These are phyloP conservation scores for Trachelus stipa DNA, from an alignment of 2,888 invertebrate species.

Conservation along the genomic window DNA sequence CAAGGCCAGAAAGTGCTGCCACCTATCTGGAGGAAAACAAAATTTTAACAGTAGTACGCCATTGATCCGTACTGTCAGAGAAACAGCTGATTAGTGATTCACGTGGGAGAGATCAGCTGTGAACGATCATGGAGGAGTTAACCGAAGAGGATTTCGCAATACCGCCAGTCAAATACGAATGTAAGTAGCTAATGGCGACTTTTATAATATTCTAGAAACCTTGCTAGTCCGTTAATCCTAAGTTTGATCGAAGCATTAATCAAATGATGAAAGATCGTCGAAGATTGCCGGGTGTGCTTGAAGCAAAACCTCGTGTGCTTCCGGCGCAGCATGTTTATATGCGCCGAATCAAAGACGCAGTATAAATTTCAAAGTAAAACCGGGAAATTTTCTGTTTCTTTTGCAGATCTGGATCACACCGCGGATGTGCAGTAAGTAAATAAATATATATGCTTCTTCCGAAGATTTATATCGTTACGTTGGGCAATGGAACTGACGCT, in stretches of 20 bases:
- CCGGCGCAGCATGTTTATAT: not conserved
- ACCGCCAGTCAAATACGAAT: conserved; percentile 83
- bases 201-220: not conserved
- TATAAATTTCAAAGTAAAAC: not conserved
- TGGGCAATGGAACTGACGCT: not conserved
- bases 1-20: conserved; percentile 31
- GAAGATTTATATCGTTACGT: not conserved
- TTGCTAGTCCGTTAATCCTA: not conserved
- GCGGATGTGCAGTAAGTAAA: conserved; percentile 97
- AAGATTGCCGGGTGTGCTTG: not conserved
- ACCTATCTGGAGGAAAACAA: conserved; percentile 15
- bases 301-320: not conserved
- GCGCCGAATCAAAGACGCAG: not conserved
- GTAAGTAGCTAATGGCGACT: conserved; percentile 69
- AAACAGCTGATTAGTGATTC: conserved; percentile 61
- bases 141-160: conserved; percentile 74
- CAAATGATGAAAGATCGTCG: not conserved
- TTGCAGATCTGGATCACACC: conserved; percentile 94
- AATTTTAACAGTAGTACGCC: conserved; percentile 18
- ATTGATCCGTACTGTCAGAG: conserved; percentile 41
- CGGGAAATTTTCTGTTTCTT: conserved; percentile 30
- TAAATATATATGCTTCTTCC: not conserved
- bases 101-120: conserved; percentile 61
- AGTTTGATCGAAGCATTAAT: not conserved
- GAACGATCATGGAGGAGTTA: conserved; percentile 58